Evolutionary conservation across 2,888 invertebrate genomes (phyloP).

Genomic region (Synanthedon vespiformis): DNA sequence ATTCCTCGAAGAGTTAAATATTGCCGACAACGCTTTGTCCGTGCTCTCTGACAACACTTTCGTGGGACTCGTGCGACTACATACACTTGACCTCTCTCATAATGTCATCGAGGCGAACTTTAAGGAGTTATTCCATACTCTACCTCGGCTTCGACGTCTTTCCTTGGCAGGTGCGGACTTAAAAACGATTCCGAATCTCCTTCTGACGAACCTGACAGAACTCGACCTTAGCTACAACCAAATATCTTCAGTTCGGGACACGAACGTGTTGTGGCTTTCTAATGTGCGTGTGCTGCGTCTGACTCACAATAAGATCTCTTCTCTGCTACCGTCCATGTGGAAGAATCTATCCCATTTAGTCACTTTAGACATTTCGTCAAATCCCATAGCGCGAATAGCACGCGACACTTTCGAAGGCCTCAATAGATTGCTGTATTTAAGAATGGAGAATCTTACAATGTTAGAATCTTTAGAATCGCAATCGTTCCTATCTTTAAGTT

Average conservation of each 20-base stretch:
- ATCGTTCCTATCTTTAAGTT: slow-evolving; percentile 73
- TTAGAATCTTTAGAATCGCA: slow-evolving; percentile 78
- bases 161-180: slow-evolving; percentile 78
- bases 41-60: slow-evolving; percentile 87
- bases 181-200: slow-evolving; percentile 75
- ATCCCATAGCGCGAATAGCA: slow-evolving; percentile 78
- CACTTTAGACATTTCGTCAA: slow-evolving; percentile 80
- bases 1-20: slow-evolving; percentile 77
- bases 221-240: slow-evolving; percentile 80
- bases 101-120: slow-evolving; percentile 83
- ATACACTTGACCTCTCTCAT: slow-evolving; percentile 78
- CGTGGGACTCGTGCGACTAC: slow-evolving; percentile 76
- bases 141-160: slow-evolving; percentile 77
- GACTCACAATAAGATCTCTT: slow-evolving; percentile 76
- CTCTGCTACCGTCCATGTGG: slow-evolving; percentile 78
- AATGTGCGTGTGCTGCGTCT: slow-evolving; percentile 76
- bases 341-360: slow-evolving; percentile 73
- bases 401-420: slow-evolving; percentile 75
- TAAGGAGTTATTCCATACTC: slow-evolving; percentile 83
- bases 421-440: slow-evolving; percentile 75
- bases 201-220: slow-evolving; percentile 73
- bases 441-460: slow-evolving; percentile 74
- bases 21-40: slow-evolving; percentile 80
- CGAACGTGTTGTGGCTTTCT: slow-evolving; percentile 73
- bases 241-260: slow-evolving; percentile 73